Percentiles rank a stretch among this genome's conserved stretches.
phyloP scores from a whole-genome alignment of 2,888 invertebrate species.

The Odontothrips loti region DNA sequence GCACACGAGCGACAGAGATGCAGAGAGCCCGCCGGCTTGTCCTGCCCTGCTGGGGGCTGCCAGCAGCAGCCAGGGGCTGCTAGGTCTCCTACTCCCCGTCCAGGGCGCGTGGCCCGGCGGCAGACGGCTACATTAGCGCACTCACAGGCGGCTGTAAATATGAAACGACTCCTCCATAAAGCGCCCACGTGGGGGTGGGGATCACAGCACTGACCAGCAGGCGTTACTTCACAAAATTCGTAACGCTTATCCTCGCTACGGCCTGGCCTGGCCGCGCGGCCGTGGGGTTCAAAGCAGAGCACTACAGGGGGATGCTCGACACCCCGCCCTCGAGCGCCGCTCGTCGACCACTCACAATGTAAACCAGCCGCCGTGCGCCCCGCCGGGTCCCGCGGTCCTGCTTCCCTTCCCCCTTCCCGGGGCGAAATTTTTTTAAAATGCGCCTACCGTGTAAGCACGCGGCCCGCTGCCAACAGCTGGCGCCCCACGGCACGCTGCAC shows the following conservation, averaged over 20 bases:
- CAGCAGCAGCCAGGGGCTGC: background rate
- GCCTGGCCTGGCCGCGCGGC: background rate
- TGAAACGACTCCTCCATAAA: background rate
- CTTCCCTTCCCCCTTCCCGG: background rate
- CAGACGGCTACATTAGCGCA: background rate
- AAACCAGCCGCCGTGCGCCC: background rate
- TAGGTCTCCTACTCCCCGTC: background rate
- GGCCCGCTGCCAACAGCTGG: background rate
- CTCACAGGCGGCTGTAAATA: background rate
- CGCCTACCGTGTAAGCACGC: background rate
- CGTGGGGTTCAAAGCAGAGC: background rate
- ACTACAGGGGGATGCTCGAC: background rate
- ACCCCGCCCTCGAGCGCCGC: background rate
- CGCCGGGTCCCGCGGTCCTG: background rate
- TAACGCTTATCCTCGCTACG: background rate
- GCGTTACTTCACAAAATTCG: background rate
- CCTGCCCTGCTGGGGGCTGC: background rate
- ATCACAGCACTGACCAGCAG: background rate
- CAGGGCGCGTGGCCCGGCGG: background rate
- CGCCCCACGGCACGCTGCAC: too few relatives aligned
- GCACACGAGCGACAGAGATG: background rate
- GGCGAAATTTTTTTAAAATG: constrained; percentile 10
- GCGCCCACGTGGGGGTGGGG: background rate
- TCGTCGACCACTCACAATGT: background rate
- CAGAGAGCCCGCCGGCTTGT: background rate